phyloP scores from a whole-genome alignment of 2,113 vertebrate genomes.

The Desmodus rotundus region DNA sequence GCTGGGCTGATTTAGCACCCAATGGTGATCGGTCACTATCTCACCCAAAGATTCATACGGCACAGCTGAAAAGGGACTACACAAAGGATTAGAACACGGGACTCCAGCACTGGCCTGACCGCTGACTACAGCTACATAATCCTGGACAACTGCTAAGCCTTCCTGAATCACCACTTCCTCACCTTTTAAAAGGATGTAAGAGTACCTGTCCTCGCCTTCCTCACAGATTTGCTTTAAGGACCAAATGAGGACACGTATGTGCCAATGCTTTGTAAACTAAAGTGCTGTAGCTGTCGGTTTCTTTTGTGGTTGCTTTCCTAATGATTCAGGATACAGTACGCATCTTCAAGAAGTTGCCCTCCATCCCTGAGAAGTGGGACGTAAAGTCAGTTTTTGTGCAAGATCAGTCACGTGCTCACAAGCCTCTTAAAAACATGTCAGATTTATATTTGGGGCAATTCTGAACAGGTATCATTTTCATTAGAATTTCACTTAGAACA shows the following conservation, averaged over 20 bases:
- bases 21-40: neutral
- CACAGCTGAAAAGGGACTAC: neutral
- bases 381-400: slow-evolving; percentile 42
- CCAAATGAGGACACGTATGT: neutral
- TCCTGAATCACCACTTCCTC: neutral
- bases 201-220: neutral
- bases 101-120: neutral
- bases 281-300: neutral
- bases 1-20: neutral
- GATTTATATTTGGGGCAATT: neutral
- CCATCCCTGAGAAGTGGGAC: neutral
- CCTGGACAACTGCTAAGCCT: neutral
- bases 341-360: neutral
- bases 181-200: neutral
- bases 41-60: neutral
- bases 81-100: neutral
- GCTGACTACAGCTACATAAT: neutral
- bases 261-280: neutral
- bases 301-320: neutral
- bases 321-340: neutral
- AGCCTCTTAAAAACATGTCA: neutral
- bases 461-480: neutral
- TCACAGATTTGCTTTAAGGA: neutral
- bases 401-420: slow-evolving; percentile 59
- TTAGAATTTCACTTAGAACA: slow-evolving; percentile 15